Evolutionary conservation across 2,113 vertebrate species (phyloP).

Genomic region (Planiliza haematocheilus): DNA sequence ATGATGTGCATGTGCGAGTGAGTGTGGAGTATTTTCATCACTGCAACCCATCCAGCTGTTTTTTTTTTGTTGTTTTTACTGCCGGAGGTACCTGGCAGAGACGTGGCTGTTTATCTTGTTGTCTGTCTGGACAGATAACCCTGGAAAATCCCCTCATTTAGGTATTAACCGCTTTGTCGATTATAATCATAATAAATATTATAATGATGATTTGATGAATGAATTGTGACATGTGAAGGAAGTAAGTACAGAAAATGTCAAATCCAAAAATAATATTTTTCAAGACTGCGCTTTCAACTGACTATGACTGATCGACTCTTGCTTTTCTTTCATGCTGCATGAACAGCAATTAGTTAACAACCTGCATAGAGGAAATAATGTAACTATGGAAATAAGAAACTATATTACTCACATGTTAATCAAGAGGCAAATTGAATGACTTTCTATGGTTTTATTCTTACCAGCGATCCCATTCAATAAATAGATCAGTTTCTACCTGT

Average conservation of each 20-base stretch:
- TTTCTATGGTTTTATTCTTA: neutral
- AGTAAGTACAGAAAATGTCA: neutral
- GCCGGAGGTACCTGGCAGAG: slow-evolving; percentile 2
- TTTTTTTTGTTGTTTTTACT: slow-evolving; percentile 6
- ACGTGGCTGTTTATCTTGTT: neutral
- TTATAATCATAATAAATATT: neutral
- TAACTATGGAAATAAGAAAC: neutral
- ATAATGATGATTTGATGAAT: slow-evolving; percentile 9
- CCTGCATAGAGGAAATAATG: neutral
- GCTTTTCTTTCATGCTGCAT: neutral
- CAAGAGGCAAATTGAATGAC: neutral
- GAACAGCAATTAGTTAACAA: neutral
- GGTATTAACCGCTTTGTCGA: neutral
- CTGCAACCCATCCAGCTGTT: slow-evolving; percentile 20
- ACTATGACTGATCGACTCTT: neutral
- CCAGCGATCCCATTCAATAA: slow-evolving; percentile 22
- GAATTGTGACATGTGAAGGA: neutral
- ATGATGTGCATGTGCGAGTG: slow-evolving; percentile 12
- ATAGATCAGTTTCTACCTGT: slow-evolving; percentile 31
- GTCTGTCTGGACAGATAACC: neutral
- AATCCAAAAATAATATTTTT: slow-evolving; percentile 16
- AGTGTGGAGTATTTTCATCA: slow-evolving; percentile 2
- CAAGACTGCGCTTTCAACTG: slow-evolving; percentile 4
- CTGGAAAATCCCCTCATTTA: slow-evolving; percentile 9
- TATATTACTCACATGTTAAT: neutral